Conservation (phyloP, 2,113 vertebrate species). For the Thunnus thynnus region DNA sequence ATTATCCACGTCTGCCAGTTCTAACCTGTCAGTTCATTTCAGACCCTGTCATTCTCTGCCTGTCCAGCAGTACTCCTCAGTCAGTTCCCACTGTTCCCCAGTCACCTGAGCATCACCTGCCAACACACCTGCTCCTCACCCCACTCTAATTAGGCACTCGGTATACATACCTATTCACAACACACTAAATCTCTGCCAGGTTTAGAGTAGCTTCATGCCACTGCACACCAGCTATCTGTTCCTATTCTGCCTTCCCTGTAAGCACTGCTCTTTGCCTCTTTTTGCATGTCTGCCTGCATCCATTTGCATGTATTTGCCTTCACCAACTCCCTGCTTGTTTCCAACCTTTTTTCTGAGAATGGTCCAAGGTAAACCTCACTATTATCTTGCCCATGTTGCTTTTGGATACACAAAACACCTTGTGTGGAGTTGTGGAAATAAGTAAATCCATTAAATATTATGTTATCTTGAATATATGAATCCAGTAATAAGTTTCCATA, state of each 20-base stretch:
- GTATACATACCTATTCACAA: slow-evolving; percentile 1
- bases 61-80: background rate
- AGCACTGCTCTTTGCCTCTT: background rate
- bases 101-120: slow-evolving; percentile 7
- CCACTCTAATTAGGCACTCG: slow-evolving; percentile 1
- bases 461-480: background rate
- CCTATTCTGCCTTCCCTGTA: background rate
- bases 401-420: background rate
- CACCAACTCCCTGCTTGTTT: background rate
- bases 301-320: background rate
- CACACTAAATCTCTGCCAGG: background rate
- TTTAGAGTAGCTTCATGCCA: background rate
- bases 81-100: background rate
- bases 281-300: background rate
- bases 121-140: background rate
- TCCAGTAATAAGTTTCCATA: slow-evolving; percentile 3
- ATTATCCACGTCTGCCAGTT: slow-evolving; percentile 3
- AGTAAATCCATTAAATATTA: background rate
- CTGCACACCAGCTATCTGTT: slow-evolving; percentile 5
- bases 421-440: background rate
- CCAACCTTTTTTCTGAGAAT: slow-evolving; percentile 4
- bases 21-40: background rate
- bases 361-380: background rate
- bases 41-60: slow-evolving; percentile 9
- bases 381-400: background rate